Conservation (phyloP, 2,113 vertebrate species). For the Muntiacus reevesi region DNA sequence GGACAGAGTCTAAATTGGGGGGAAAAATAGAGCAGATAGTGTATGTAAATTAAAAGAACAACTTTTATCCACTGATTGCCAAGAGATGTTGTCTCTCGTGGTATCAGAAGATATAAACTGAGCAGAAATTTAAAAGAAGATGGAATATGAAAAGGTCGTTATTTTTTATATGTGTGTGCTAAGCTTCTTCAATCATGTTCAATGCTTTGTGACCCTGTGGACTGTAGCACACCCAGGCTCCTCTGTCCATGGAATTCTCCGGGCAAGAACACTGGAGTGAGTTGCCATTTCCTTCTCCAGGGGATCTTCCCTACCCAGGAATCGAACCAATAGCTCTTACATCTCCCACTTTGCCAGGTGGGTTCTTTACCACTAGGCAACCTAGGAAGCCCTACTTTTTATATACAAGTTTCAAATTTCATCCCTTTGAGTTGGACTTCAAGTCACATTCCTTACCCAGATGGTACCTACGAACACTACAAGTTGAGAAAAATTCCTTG, state of each 20-base stretch:
- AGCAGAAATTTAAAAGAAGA: neutral
- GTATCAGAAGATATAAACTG: neutral
- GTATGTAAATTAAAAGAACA: neutral
- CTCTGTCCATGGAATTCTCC: neutral
- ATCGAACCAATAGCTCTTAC: neutral
- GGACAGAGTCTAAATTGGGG: neutral
- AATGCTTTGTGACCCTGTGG: rapidly evolving
- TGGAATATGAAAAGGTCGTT: neutral
- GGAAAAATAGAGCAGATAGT: neutral
- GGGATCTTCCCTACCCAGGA: neutral
- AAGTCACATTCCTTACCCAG: neutral
- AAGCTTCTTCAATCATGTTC: neutral
- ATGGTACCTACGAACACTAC: neutral
- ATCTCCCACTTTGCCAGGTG: neutral
- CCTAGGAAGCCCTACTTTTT: neutral
- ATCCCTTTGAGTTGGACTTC: neutral
- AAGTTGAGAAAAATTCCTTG: neutral
- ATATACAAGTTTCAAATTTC: neutral
- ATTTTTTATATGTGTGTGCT: neutral
- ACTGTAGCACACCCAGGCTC: neutral
- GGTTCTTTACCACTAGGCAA: neutral
- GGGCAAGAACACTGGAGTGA: neutral
- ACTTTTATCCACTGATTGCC: neutral
- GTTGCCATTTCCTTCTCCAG: neutral
- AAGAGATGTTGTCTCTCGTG: neutral